Base-by-base conservation (phyloP, 2,113 vertebrate species). In the Lucifuga dentata region DNA sequence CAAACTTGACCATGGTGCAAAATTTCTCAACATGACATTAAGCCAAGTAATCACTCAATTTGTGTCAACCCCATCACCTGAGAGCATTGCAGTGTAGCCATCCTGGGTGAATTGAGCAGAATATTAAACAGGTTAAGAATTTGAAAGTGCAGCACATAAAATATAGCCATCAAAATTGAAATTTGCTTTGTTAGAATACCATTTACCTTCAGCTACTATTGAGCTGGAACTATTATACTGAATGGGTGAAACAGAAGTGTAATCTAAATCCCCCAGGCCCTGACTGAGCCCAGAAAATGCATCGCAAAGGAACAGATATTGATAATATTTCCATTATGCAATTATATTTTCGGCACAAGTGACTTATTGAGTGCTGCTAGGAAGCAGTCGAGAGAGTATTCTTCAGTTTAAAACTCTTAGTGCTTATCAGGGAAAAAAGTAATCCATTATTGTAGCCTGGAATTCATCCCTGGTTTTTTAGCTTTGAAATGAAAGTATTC, bases 311-410 rank as follows among this genome's bases (percentile, higher is more conserved):
- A 59, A 5, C 58, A 65, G 65, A 69, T 81, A 81, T 85, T 88
- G 68, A 87, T 87, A 72, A 81, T 67, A 84, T 76, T 81, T 89
- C 69, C 50, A 80, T 86, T 75, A 83, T 68, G 71, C 71, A 82
- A 76, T 80, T 88, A 83, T 80, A 79, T 68, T 75, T 71, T 77
- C 78, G 74, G 58, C 5, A 2, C 64, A 79, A 71, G 73, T 84
- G 58, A 83, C 64, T 86, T 78, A 83, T 63, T 73, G 69, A 75
- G 58, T 70, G 64, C 51, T 33, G 71, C 45, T 46, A 59, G 71
- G 68, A 76, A 73, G 75, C 77, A 85, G 60, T 65, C 56, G 75
- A 85, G 61, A 77, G 61, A 79, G 56, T 84, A 32, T 68, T 81
- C 35, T 49, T 72, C 33, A 46, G 43, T 68, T 35, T 76, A 74